phyloP scores from a whole-genome alignment of 2,113 vertebrate species.

The Cariama cristata region DNA sequence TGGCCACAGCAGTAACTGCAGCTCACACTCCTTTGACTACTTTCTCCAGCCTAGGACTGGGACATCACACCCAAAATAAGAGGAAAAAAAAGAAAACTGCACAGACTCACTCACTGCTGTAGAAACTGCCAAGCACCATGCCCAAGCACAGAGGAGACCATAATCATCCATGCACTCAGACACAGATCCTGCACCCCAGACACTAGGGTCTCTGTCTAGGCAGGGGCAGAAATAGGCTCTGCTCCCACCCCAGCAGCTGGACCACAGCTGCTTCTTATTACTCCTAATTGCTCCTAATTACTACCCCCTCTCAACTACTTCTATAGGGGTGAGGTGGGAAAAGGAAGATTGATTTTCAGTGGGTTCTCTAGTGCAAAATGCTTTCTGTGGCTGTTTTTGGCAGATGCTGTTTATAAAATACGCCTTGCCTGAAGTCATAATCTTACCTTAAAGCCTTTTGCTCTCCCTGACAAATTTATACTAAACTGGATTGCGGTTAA shows the following conservation, averaged over 20 bases:
- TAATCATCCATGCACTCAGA: fast-evolving
- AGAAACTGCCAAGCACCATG: background rate
- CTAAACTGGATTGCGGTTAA: conserved; percentile 46
- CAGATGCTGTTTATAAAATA: background rate
- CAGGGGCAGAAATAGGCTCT: background rate
- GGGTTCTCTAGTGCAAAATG: background rate
- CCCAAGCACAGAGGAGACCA: fast-evolving
- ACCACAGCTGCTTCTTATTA: background rate
- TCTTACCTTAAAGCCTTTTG: conserved; percentile 53
- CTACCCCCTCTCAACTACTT: background rate
- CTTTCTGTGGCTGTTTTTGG: background rate
- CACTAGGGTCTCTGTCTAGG: fast-evolving
- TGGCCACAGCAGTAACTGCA: background rate
- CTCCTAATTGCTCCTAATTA: background rate
- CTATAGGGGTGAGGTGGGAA: fast-evolving
- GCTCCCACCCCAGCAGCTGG: background rate
- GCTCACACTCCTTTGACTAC: background rate
- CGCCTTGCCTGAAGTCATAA: conserved; percentile 28
- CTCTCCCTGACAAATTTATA: conserved; percentile 35
- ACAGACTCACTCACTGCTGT: background rate
- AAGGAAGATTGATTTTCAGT: background rate
- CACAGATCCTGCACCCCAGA: fast-evolving
- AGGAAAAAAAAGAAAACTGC: background rate
- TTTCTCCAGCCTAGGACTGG: background rate
- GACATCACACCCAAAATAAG: fast-evolving